Percentiles rank a stretch among this genome's conserved stretches.
Conservation (phyloP, 2,888 invertebrate genomes). For the Heliconius ismenius region DNA sequence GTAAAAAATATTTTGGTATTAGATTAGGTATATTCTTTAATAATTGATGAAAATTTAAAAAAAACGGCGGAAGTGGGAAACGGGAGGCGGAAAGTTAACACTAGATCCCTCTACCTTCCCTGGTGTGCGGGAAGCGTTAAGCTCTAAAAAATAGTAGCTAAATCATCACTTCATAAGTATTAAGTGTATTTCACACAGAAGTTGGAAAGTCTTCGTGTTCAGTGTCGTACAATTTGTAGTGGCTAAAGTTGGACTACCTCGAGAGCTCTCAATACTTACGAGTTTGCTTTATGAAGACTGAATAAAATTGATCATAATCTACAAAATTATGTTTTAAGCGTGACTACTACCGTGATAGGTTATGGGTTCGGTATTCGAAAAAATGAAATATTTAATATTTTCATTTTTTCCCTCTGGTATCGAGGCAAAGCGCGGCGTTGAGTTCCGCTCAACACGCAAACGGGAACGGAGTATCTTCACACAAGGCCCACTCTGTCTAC, state of each 20-base stretch:
- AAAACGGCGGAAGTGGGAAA: too few species aligned
- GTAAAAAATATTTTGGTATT: background rate
- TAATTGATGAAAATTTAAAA: background rate
- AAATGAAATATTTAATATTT: too few species aligned
- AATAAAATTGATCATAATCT: slow-evolving; percentile 30
- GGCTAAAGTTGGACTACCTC: slow-evolving; percentile 32
- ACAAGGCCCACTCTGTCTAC: too few species aligned
- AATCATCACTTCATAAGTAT: slow-evolving; percentile 2
- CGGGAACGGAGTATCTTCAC: too few species aligned
- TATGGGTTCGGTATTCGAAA: too few species aligned
- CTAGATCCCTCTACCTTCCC: background rate
- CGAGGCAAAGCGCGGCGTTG: too few species aligned
- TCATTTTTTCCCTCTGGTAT: too few species aligned
- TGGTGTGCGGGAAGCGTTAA: background rate
- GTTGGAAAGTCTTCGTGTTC: background rate
- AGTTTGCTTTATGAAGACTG: slow-evolving; percentile 31
- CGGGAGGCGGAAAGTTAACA: background rate
- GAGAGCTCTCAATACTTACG: slow-evolving; percentile 28
- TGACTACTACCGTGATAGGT: too few species aligned
- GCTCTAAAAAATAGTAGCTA: background rate
- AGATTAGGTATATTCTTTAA: background rate
- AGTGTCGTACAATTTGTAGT: slow-evolving; percentile 18
- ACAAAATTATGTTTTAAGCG: background rate
- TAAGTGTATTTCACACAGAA: slow-evolving; percentile 7
- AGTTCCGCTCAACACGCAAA: too few species aligned